Conservation (phyloP, 2,888 invertebrate species). For the Napeogenes sylphis region DNA sequence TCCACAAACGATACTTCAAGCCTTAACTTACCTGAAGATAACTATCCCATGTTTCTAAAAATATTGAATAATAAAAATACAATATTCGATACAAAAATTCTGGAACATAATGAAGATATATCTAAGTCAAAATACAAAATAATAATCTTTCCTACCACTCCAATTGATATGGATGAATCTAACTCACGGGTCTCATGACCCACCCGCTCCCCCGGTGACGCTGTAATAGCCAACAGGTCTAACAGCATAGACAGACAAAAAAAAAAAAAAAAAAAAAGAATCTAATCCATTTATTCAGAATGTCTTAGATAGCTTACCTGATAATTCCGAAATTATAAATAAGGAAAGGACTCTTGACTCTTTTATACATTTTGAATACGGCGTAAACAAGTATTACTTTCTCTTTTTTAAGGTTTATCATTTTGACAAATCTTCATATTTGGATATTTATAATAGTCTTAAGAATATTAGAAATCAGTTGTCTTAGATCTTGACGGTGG, state of each 20-base stretch:
- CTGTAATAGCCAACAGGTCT: no score
- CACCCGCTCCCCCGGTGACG: no score
- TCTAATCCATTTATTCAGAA: no score
- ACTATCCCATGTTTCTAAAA: constrained; percentile 2
- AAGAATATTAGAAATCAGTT: constrained; percentile 1
- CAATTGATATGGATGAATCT: not conserved
- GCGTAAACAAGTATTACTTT: not conserved
- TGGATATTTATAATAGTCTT: constrained; percentile 1
- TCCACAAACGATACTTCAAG: not conserved
- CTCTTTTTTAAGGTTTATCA: constrained; percentile 3
- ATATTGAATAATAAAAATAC: constrained; percentile 4
- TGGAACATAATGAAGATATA: no score
- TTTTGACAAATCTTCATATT: not conserved
- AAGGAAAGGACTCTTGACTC: constrained; percentile 3
- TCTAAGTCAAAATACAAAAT: not conserved
- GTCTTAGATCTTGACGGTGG: not conserved
- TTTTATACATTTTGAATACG: not conserved
- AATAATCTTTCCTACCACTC: not conserved
- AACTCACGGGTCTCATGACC: no score
- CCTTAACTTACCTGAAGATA: constrained; percentile 3
- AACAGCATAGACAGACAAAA: no score
- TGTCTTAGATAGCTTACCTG: not conserved
- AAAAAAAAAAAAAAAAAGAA: no score
- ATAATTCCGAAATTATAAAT: not conserved
- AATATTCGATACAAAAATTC: constrained; percentile 1